Evolutionary conservation across 2,888 invertebrate species (phyloP), one percentile per base, ranked within the genome.

Genomic region (Campoplex capitator): DNA sequence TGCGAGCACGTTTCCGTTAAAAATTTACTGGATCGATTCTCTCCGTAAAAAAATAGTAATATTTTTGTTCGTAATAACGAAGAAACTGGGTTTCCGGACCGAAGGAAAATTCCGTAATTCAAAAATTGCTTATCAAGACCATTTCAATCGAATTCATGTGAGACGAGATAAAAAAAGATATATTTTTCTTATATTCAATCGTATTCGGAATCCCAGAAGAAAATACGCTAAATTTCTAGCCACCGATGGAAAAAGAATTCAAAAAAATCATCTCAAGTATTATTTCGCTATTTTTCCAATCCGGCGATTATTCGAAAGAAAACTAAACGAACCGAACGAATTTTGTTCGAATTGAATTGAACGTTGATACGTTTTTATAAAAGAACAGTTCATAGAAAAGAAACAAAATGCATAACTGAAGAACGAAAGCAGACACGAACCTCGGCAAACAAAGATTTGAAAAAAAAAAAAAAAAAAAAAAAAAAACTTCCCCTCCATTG

Each of bases 401-500:
- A 1, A 51, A 54, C 11, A 32, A 38, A 35, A 8, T 35, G 32
- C 4, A n/a, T 32, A 35, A 38, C 32, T 3, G 0, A 38, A 71
- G 32, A 71, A 51, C 4, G 2, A 32, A 54, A 48, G 6, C 9
- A 73, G n/a, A n/a, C 48, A 35, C 18, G 18, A 35, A 54, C 11
- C 35, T 4, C n/a, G n/a, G 67, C 54, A 54, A 73, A 54, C 8
- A 18, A 42, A 48, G 18, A 8, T 51, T 51, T 2, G 23, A 23
- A 23, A 23, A 23, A 23, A 23, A 4, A 35, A 38, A 73, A 73
- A 73, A 54, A 54, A 23, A 23, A 23, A 23, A 23, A 4, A 35
- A 38, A 73, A 73, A 73, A 54, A 54, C n/a, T 54, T 35, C 38
- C n/a, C n/a, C 54, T 54, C 73, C 54, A 35, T 13, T 16, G 67